Evolutionary conservation across 2,888 invertebrate species (phyloP).

Genomic region (Exephanes ischioxanthus): DNA sequence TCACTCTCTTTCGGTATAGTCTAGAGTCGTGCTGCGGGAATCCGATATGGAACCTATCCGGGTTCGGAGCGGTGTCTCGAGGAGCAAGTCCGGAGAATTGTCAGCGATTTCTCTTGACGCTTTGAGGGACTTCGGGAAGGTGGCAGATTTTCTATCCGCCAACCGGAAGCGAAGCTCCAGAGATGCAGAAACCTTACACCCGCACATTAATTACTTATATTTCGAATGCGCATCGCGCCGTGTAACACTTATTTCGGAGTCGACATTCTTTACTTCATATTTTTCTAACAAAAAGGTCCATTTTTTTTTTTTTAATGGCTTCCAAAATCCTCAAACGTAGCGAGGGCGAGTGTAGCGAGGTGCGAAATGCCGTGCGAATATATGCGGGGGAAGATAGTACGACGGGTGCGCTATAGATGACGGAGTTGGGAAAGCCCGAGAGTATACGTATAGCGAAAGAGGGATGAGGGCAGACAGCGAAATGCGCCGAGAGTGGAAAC

Average conservation of each 20-base stretch:
- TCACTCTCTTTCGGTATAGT: slow-evolving; percentile 21
- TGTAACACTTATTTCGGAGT: not conserved
- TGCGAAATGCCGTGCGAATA: slow-evolving; percentile 54
- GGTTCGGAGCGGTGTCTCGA: slow-evolving; percentile 33
- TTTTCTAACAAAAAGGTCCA: not conserved
- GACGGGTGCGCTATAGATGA: not conserved
- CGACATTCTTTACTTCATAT: not conserved
- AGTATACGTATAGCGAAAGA: slow-evolving; percentile 39
- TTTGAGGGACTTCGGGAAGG: slow-evolving; percentile 27
- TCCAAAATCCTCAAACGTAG: not conserved
- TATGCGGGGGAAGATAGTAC: slow-evolving; percentile 20
- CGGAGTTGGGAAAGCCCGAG: slow-evolving; percentile 32
- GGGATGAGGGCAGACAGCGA: slow-evolving; percentile 48
- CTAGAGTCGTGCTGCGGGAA: slow-evolving; percentile 27
- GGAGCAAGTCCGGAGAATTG: slow-evolving; percentile 45
- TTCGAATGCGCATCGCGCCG: not conserved
- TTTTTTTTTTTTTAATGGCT: not conserved
- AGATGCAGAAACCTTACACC: not conserved
- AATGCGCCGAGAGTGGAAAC: slow-evolving; percentile 52
- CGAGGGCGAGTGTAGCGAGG: slow-evolving; percentile 34
- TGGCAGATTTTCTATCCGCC: slow-evolving; percentile 8
- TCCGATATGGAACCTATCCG: slow-evolving; percentile 64
- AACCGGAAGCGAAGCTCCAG: not conserved
- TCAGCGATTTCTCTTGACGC: slow-evolving; percentile 67
- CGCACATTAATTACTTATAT: not conserved